Percentiles rank a stretch among this genome's conserved stretches.
These are phyloP conservation scores for Drosophila burlai DNA, from an alignment of 1,140 invertebrate genomes.

Conservation along the genomic window DNA sequence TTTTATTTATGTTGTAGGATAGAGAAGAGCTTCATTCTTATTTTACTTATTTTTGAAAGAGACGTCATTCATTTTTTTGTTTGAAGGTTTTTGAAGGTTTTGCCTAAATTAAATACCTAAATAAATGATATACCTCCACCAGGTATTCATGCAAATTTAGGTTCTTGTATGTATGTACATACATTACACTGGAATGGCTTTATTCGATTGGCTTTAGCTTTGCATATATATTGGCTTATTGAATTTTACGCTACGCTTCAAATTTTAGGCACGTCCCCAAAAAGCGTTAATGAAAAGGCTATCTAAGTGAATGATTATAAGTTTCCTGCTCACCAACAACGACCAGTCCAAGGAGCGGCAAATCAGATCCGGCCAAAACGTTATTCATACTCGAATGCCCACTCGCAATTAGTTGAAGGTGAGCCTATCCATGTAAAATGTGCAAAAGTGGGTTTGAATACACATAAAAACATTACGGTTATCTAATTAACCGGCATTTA, in stretches of 20 bases:
- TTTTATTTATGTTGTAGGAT: background rate
- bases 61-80: background rate
- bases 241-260: slow-evolving; percentile 3
- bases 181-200: background rate
- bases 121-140: background rate
- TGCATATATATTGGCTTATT: slow-evolving; percentile 42
- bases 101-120: background rate
- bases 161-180: slow-evolving; percentile 23
- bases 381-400: slow-evolving; percentile 12
- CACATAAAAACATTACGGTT: slow-evolving; percentile 7
- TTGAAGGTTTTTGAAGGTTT: background rate
- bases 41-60: background rate
- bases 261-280: slow-evolving; percentile 38
- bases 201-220: background rate
- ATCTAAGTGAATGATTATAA: slow-evolving; percentile 45
- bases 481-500: slow-evolving; percentile 23
- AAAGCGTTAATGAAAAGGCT: slow-evolving; percentile 42
- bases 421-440: slow-evolving; percentile 10
- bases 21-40: background rate
- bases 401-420: slow-evolving; percentile 30
- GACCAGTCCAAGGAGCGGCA: slow-evolving; percentile 26
- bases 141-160: slow-evolving; percentile 5
- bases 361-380: slow-evolving; percentile 13
- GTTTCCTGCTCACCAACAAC: slow-evolving; percentile 25
- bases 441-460: slow-evolving; percentile 27